Base-by-base conservation (phyloP, 2,113 vertebrate genomes). In the Ailurus styani region DNA sequence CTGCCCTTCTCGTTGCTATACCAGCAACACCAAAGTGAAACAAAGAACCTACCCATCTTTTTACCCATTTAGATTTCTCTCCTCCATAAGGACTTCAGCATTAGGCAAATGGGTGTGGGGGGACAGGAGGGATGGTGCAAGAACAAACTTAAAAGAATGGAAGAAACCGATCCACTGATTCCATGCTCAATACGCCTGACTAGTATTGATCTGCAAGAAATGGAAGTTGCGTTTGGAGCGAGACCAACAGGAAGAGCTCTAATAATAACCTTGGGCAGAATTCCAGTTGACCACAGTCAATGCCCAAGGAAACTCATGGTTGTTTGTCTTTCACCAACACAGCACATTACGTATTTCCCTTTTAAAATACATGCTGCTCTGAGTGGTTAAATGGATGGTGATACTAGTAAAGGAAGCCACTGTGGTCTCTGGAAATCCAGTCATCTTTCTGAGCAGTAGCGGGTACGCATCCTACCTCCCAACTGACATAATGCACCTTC, bases 201-300 rank as follows among this genome's bases (percentile, higher is more conserved):
- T 87, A 54, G 86, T 89, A 91, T 45, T 68, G 95, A 72, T 64
- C 47, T 97, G 93, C 57, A 96, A 94, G 79, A 93, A 95, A 97
- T 93, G 62, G 70, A 96, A 92, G 73, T 87, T 97, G 86, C 87
- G 90, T 85, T 93, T 97, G 95, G 21, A 93, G 27, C 0, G 2
- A 82, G 70, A 95, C 25, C 91, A 90, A 90, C 78, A 84, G 75
- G 75, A 95, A 97, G 50, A 92, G 81, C 45, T 93, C 93, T 97
- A 97, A 97, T 96, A 96, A 97, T 98, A 97, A 97, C 78, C 79
- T 95, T 87, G 91, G 95, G 84, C 95, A 97, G 40, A 96, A 90
- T 95, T 98, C 93, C 96, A 96, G 79, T 21, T 85, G 64, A 90
- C 73, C 93, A 97, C 62, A 97, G 79, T 90, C 96, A 97, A 97